Evolutionary conservation across 2,797 vertebrate genomes (phyloP).

Genomic region (Syngnathus rostellatus): DNA sequence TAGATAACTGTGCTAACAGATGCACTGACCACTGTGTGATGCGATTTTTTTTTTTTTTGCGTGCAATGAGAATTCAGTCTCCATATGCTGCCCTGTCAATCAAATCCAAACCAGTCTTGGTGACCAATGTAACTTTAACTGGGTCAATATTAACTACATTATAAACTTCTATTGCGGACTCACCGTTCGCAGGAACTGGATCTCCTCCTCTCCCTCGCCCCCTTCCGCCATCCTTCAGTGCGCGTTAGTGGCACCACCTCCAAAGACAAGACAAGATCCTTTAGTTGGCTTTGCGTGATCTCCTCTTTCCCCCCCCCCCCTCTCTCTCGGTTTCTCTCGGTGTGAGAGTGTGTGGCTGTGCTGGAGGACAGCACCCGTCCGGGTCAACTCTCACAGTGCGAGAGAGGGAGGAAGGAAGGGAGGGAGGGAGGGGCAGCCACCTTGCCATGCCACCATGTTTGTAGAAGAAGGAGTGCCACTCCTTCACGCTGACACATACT

Average conservation of each 20-base stretch:
- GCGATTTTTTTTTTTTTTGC: not conserved
- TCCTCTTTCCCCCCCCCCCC: conserved; percentile 24
- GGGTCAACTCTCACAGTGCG: conserved; percentile 63
- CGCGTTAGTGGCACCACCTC: conserved; percentile 70
- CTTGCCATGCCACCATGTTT: conserved; percentile 56
- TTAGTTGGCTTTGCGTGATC: conserved; percentile 37
- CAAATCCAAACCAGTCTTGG: not conserved
- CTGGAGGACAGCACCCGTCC: conserved; percentile 70
- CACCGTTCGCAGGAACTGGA: conserved; percentile 89
- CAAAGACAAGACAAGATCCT: conserved; percentile 65
- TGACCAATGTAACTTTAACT: not conserved
- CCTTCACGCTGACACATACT: conserved; percentile 35
- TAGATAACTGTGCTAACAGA: conserved; percentile 73
- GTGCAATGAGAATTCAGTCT: not conserved
- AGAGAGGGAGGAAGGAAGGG: conserved; percentile 49
- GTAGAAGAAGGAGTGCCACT: conserved; percentile 53
- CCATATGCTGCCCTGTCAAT: not conserved
- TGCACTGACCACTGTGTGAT: conserved; percentile 61
- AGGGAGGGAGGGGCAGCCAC: conserved; percentile 31
- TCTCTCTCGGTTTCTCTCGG: conserved; percentile 32
- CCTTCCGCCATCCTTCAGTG: conserved; percentile 82
- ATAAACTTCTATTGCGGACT: conserved; percentile 41
- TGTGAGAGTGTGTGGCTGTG: conserved; percentile 65
- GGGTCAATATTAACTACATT: too few species aligned
- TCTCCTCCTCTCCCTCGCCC: conserved; percentile 87